Percentiles rank a stretch among this genome's conserved stretches.
phyloP scores from a whole-genome alignment of 2,113 vertebrate genomes.

The Odocoileus virginianus region DNA sequence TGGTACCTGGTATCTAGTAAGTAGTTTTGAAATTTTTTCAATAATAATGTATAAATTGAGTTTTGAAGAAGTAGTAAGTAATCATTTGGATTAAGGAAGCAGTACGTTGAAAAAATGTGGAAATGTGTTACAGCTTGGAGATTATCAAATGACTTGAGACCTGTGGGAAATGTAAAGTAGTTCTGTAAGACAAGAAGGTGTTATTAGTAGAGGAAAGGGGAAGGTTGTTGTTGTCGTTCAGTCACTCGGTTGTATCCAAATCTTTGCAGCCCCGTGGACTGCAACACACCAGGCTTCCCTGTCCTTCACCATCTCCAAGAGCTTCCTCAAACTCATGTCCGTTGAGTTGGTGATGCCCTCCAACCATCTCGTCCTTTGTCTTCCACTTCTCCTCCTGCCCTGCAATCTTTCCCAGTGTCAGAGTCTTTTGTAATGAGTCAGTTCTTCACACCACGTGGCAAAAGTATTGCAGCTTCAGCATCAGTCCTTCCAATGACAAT shows the following conservation, averaged over 20 bases:
- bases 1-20: not conserved
- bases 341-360: not conserved
- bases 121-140: not conserved
- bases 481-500: not conserved
- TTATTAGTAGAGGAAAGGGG: not conserved
- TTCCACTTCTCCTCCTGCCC: not conserved
- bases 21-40: slow-evolving; percentile 11
- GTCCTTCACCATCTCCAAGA: not conserved
- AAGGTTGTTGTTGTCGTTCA: not conserved
- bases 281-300: not conserved
- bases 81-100: slow-evolving; percentile 18
- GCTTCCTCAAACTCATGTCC: not conserved
- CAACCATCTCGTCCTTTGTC: not conserved
- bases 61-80: slow-evolving; percentile 20
- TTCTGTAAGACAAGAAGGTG: not conserved
- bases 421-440: not conserved
- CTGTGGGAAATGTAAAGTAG: not conserved
- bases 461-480: not conserved
- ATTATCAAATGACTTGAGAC: not conserved
- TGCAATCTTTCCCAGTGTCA: not conserved
- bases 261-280: not conserved
- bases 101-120: not conserved
- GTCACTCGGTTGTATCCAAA: not conserved
- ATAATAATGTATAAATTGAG: not conserved
- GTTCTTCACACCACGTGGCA: not conserved